Percentiles rank a stretch among this genome's conserved stretches.
Evolutionary conservation across 1,140 invertebrate species (phyloP).

Genomic region (Popillia japonica): DNA sequence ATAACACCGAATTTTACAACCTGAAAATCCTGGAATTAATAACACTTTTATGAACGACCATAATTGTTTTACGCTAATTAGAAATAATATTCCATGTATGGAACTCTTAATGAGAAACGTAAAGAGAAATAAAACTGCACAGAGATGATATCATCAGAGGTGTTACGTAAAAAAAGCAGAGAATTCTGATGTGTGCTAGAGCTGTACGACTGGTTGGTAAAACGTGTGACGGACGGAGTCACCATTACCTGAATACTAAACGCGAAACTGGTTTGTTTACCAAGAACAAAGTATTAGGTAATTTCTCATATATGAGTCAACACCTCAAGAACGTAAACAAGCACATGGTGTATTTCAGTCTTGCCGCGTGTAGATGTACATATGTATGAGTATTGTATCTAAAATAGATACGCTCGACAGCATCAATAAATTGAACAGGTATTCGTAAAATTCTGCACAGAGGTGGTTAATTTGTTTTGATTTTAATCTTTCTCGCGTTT

Average conservation of each 20-base stretch:
- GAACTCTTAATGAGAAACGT: not conserved
- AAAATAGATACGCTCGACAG: slow-evolving; percentile 5
- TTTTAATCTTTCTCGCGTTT: not conserved
- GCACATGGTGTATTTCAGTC: not conserved
- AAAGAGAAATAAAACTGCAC: not conserved
- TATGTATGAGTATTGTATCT: not conserved
- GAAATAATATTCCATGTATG: not conserved
- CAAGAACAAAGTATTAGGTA: slow-evolving; percentile 15
- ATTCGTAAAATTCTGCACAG: not conserved
- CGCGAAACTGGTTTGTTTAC: slow-evolving; percentile 13
- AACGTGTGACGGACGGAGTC: not conserved
- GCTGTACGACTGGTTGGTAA: not conserved
- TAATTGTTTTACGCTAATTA: not conserved
- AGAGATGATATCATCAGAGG: slow-evolving; percentile 5
- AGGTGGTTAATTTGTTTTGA: not conserved
- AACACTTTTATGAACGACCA: not conserved
- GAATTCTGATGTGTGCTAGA: not conserved
- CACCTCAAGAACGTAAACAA: slow-evolving; percentile 14
- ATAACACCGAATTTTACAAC: not conserved
- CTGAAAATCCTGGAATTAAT: not conserved
- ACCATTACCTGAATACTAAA: slow-evolving; percentile 18
- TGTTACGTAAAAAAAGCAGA: not conserved
- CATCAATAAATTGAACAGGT: slow-evolving; percentile 10
- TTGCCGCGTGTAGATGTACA: not conserved
- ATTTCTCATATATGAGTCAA: slow-evolving; percentile 15